A percentile compares a stretch with the other conserved stretches of the same genome.
Conservation (phyloP, 2,113 vertebrate genomes). For the Corythaeola cristata region DNA sequence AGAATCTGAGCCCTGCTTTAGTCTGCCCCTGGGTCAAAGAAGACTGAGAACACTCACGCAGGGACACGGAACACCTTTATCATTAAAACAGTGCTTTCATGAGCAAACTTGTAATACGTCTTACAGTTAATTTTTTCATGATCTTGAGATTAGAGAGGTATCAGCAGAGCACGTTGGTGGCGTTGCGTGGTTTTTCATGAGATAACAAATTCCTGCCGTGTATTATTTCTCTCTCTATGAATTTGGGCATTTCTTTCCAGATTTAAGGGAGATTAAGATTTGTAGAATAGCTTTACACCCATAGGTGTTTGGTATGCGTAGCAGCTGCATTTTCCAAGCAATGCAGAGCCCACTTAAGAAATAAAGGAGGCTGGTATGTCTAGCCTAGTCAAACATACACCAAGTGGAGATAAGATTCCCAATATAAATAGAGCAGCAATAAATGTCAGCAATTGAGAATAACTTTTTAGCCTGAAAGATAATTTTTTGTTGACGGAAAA, state of each 20-base stretch:
- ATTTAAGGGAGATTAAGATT: not conserved
- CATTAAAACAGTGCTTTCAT: not conserved
- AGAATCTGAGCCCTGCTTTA: not conserved
- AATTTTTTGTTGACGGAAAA: slow-evolving; percentile 16
- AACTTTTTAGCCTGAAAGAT: slow-evolving; percentile 10
- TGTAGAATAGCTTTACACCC: not conserved
- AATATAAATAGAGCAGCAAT: slow-evolving; percentile 34
- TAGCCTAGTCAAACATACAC: not conserved
- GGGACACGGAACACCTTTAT: not conserved
- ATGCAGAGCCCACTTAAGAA: not conserved
- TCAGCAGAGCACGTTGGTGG: not conserved
- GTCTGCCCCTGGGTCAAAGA: not conserved
- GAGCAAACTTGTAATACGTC: not conserved
- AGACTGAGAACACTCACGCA: not conserved
- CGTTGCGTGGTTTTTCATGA: not conserved
- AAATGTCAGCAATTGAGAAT: not conserved
- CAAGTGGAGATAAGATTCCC: not conserved
- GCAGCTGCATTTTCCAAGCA: slow-evolving; percentile 5
- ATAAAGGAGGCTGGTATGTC: not conserved
- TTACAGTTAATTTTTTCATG: not conserved
- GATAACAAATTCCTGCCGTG: not conserved
- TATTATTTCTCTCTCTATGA: not conserved
- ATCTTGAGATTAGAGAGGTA: not conserved
- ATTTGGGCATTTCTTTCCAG: not conserved
- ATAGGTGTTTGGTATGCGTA: not conserved